These are phyloP conservation scores for Melanostoma mellinum DNA, from an alignment of 2,888 invertebrate species.

Conservation along the genomic window DNA sequence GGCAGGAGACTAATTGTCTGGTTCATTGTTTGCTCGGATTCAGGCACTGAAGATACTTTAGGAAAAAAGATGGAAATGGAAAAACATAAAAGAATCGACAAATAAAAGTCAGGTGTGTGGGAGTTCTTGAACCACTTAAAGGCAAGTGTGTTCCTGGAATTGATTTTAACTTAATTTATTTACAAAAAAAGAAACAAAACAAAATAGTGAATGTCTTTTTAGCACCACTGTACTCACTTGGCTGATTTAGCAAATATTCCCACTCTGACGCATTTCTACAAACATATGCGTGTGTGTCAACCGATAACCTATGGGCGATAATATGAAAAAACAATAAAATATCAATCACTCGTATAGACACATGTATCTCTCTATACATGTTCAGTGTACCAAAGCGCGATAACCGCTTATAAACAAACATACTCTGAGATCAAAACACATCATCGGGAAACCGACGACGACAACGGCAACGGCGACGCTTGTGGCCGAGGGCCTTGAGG, in stretches of 20 bases:
- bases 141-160: conserved; percentile 41
- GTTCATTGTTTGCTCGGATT: conserved; percentile 38
- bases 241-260: neutral
- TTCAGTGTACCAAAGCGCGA: conserved; percentile 37
- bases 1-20: conserved; percentile 66
- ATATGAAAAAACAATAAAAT: conserved; percentile 63
- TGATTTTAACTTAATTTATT: conserved; percentile 16
- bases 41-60: conserved; percentile 20
- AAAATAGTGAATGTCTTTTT: neutral
- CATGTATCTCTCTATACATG: conserved; percentile 10
- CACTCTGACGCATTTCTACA: conserved; percentile 32
- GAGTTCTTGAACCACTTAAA: neutral
- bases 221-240: conserved; percentile 28
- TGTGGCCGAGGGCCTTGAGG: conserved; percentile 36
- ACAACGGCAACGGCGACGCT: conserved; percentile 7
- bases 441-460: conserved; percentile 40
- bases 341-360: conserved; percentile 58
- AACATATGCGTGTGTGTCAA: conserved; percentile 57
- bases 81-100: neutral
- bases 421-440: conserved; percentile 43
- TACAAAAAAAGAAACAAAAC: conserved; percentile 13
- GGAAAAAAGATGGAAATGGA: conserved; percentile 12
- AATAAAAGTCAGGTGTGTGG: conserved; percentile 37
- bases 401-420: conserved; percentile 61
- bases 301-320: conserved; percentile 64